Conservation (phyloP, 2,888 invertebrate genomes). For the Laspeyria flexula region DNA sequence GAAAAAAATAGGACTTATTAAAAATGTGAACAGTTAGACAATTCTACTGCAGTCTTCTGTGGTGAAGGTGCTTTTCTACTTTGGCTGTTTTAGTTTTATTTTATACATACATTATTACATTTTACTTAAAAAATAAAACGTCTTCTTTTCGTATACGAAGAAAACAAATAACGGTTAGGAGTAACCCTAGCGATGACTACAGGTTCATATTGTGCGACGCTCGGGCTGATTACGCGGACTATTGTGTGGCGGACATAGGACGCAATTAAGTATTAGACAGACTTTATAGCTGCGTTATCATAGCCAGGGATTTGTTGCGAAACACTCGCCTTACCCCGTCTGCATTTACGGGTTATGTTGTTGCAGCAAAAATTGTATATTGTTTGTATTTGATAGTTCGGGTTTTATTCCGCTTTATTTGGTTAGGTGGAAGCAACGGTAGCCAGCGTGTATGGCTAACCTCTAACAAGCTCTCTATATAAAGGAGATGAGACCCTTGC, state of each 20-base stretch:
- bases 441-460: too few species aligned
- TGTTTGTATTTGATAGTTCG: constrained; percentile 4
- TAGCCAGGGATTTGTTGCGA: constrained; percentile 36
- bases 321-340: constrained; percentile 14
- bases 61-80: too few species aligned
- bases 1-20: too few species aligned
- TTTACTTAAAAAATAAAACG: too few species aligned
- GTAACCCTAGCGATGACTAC: constrained; percentile 58
- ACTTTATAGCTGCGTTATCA: constrained; percentile 55
- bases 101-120: too few species aligned
- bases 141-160: too few species aligned
- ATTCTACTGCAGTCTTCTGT: too few species aligned
- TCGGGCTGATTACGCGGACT: constrained; percentile 72
- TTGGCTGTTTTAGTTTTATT: too few species aligned
- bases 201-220: constrained; percentile 55
- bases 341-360: constrained; percentile 16
- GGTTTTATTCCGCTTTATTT: background rate
- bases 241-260: constrained; percentile 73
- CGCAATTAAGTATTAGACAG: constrained; percentile 79
- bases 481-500: too few species aligned
- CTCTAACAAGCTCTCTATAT: too few species aligned
- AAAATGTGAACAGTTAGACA: too few species aligned
- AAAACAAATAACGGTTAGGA: too few species aligned
- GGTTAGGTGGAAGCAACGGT: background rate
- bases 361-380: constrained; percentile 9